Evolutionary conservation across 2,797 vertebrate genomes (phyloP), one percentile per base, ranked within the genome.

Genomic region (Gobio occitaniae): DNA sequence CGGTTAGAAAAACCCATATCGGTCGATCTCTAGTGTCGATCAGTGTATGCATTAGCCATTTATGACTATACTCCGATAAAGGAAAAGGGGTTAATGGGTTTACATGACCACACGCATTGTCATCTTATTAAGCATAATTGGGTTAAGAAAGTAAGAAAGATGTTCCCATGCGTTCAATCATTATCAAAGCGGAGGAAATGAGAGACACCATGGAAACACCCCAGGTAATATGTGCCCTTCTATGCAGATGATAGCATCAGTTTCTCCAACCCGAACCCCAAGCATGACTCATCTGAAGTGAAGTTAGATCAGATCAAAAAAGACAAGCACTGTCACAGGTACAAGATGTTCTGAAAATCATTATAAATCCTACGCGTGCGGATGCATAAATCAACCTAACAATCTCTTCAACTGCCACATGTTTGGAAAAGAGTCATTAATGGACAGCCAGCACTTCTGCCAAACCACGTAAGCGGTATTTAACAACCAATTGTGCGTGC

Each of bases 401-500:
- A 78, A 69, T 90, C 92, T 92, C 89, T 87, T 80, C 89, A 87
- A 88, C 90, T 88, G 87, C 89, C 90, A 90, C 91, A 93, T 91
- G 91, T 90, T 92, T 94, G 92, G 88, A 91, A 93, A 91, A 89
- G 91, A 92, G 90, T 93, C 80, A 92, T 93, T 95, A 95, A 95
- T 93, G 93, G 91, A 93, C 91, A 92, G 92, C 91, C 92, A 93
- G 93, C 92, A 92, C 91, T 92, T 94, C 93, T 92, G 93, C 93
- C 93, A 93, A 93, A 93, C 92, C 94, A 93, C 92, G 93, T 92
- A 93, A 94, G 93, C 94, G 92, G 95, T 95, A 93, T 94, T 95
- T 95, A 96, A 96, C 95, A 95, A 94, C 94, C 94, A 96, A 95
- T 95, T 95, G 94, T 94, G 94, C 94, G 88, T 95, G 94, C 94